phyloP scores from a whole-genome alignment of 2,888 invertebrate genomes.

The Standfussiana lucernea region DNA sequence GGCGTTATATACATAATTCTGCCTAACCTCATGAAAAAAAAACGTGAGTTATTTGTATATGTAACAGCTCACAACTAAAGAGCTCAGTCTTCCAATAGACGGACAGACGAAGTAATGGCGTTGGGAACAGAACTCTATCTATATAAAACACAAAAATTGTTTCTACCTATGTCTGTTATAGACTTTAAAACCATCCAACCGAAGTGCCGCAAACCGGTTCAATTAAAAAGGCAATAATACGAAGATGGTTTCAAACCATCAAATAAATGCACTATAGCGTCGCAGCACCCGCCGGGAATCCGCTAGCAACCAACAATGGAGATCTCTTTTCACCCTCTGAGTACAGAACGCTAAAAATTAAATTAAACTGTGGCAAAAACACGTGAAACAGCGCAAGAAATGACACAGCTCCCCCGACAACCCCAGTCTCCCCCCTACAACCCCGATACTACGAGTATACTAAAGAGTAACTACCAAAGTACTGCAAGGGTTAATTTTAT shows the following conservation, averaged over 20 bases:
- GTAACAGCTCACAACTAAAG: not conserved
- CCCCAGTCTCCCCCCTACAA: not conserved
- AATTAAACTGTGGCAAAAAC: conserved; percentile 20
- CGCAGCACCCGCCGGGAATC: too few relatives aligned
- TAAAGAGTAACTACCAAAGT: conserved; percentile 32
- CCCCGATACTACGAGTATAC: conserved; percentile 13
- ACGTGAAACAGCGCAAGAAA: conserved; percentile 44
- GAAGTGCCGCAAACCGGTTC: too few relatives aligned
- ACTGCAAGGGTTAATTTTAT: conserved; percentile 68
- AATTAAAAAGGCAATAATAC: too few relatives aligned
- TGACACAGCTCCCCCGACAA: conserved; percentile 15
- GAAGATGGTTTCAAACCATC: too few relatives aligned
- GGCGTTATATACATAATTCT: not conserved
- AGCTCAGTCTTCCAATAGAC: not conserved
- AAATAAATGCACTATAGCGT: too few relatives aligned
- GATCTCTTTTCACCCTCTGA: not conserved
- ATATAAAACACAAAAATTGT: too few relatives aligned
- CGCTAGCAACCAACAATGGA: not conserved
- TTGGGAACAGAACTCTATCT: not conserved
- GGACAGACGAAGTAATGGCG: not conserved
- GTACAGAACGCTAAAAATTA: not conserved
- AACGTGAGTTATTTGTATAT: not conserved
- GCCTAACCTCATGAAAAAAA: not conserved
- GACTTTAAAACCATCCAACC: too few relatives aligned
- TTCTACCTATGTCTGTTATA: too few relatives aligned